Evolutionary conservation across 2,113 vertebrate genomes (phyloP).

Genomic region (Hyperoodon ampullatus): DNA sequence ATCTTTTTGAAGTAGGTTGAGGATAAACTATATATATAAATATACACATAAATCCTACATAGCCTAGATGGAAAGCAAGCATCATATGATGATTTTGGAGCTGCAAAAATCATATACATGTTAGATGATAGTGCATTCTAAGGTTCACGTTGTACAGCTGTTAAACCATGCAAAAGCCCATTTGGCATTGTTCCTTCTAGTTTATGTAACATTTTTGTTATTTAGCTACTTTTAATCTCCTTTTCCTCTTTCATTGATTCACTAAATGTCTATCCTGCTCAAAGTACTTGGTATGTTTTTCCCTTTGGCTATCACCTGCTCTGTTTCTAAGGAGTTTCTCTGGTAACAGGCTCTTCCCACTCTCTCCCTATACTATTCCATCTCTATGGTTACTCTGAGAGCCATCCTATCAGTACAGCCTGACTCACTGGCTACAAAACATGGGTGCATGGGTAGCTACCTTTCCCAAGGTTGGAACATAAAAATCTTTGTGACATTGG

Average conservation of each 20-base stretch:
- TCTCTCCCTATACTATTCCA: background rate
- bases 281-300: background rate
- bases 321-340: background rate
- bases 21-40: slow-evolving; percentile 34
- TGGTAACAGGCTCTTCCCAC: background rate
- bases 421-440: background rate
- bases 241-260: slow-evolving; percentile 29
- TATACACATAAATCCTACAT: background rate
- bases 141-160: background rate
- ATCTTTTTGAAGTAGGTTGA: slow-evolving; percentile 38
- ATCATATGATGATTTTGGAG: background rate
- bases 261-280: background rate
- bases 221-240: slow-evolving; percentile 26
- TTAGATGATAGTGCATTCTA: background rate
- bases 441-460: background rate
- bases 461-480: background rate
- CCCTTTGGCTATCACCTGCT: background rate
- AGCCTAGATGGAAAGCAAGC: slow-evolving; percentile 32
- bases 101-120: background rate
- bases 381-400: background rate
- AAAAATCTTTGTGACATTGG: background rate
- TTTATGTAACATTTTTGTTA: background rate
- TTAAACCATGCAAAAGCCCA: background rate
- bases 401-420: background rate
- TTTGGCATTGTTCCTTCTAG: background rate